Evolutionary conservation across 2,797 vertebrate genomes (phyloP).

Genomic region (Propithecus perrieri): DNA sequence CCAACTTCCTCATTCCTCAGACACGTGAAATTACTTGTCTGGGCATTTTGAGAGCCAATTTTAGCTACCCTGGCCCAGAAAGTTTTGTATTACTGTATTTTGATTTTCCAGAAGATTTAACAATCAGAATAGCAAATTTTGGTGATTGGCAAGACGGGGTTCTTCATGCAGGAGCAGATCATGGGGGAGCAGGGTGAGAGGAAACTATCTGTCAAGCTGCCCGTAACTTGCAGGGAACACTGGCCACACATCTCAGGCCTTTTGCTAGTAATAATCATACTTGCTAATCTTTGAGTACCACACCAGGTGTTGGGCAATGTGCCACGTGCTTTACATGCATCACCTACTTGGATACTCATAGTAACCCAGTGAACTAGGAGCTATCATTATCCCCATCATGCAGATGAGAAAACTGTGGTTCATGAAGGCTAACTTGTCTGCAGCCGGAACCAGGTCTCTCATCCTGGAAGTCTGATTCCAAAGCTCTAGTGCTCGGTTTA

Average conservation of each 20-base stretch:
- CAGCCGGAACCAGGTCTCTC: neutral
- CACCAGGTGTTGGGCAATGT: neutral
- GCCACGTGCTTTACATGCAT: neutral
- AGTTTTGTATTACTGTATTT: neutral
- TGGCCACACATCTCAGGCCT: too few species aligned
- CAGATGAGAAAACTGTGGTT: neutral
- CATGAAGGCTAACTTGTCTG: neutral
- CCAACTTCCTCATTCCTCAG: neutral
- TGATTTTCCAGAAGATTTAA: slow-evolving; percentile 18
- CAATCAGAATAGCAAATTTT: neutral
- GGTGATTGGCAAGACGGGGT: neutral
- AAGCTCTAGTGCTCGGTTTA: neutral
- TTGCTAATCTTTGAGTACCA: neutral
- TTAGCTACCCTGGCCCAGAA: neutral
- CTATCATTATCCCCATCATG: neutral
- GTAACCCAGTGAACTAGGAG: neutral
- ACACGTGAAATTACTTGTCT: slow-evolving; percentile 23
- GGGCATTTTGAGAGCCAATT: neutral
- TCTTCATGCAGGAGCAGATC: neutral
- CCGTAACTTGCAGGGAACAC: neutral
- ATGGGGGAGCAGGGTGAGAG: neutral
- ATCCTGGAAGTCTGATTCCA: neutral
- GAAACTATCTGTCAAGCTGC: neutral
- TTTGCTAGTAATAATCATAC: neutral
- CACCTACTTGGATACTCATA: neutral